phyloP scores from a whole-genome alignment of 2,888 invertebrate species.

The Trichogramma dendrolimi region DNA sequence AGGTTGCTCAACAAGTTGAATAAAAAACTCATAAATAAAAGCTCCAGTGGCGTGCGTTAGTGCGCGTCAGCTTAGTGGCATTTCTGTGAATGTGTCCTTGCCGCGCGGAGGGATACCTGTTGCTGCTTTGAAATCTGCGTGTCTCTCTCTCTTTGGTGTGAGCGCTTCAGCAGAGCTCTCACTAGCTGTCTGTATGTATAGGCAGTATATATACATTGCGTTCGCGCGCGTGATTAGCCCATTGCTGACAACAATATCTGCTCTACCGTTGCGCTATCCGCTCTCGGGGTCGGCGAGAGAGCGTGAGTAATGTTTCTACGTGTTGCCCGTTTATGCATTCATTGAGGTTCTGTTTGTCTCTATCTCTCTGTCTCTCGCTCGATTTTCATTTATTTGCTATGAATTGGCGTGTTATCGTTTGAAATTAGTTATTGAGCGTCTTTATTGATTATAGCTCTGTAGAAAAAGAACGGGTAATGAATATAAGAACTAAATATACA shows the following conservation, averaged over 20 bases:
- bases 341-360: conserved; percentile 8
- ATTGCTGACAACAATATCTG: background rate
- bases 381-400: too few relatives aligned
- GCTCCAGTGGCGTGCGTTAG: conserved; percentile 37
- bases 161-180: background rate
- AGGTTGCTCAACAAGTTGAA: conserved; percentile 52
- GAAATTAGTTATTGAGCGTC: background rate
- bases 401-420: background rate
- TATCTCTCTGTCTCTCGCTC: conserved; percentile 3
- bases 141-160: conserved; percentile 24
- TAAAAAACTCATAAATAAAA: conserved; percentile 54
- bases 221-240: conserved; percentile 20
- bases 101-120: conserved; percentile 50
- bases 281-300: conserved; percentile 40
- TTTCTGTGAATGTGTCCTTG: conserved; percentile 50
- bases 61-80: conserved; percentile 35
- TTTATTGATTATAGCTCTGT: background rate
- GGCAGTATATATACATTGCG: background rate
- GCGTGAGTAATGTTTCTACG: conserved; percentile 48
- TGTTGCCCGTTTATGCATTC: conserved; percentile 29
- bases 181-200: background rate
- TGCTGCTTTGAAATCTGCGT: conserved; percentile 35
- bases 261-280: conserved; percentile 3
- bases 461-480: too few relatives aligned
- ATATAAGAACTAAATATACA: too few relatives aligned